Conservation (phyloP, 2,888 invertebrate genomes). For the Polydrusus tereticollis region DNA sequence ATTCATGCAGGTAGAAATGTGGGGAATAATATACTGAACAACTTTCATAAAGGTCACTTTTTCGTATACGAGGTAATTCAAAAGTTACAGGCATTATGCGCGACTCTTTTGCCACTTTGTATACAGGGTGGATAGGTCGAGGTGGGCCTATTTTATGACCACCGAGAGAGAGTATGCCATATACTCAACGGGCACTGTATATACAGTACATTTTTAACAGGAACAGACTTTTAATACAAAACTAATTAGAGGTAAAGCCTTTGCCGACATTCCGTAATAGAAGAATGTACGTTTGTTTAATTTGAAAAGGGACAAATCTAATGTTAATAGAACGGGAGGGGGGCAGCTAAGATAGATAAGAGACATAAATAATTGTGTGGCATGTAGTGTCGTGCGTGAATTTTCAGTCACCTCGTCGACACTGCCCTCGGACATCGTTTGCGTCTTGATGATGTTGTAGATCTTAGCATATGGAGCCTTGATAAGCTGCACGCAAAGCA, state of each 20-base stretch:
- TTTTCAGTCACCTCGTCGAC: slow-evolving; percentile 65
- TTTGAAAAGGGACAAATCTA: slow-evolving; percentile 13
- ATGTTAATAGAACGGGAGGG: slow-evolving; percentile 7
- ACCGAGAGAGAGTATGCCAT: too few species aligned
- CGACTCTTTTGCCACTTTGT: too few species aligned
- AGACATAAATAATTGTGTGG: slow-evolving; percentile 51
- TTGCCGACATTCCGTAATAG: slow-evolving; percentile 20
- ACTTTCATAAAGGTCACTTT: too few species aligned
- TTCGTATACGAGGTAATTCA: too few species aligned
- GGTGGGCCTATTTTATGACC: too few species aligned
- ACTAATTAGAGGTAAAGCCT: slow-evolving; percentile 3
- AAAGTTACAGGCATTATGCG: too few species aligned
- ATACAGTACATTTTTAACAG: too few species aligned
- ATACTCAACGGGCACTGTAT: too few species aligned
- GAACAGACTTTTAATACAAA: too few species aligned
- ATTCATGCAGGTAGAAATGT: too few species aligned
- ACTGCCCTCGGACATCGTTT: slow-evolving; percentile 80
- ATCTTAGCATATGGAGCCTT: slow-evolving; percentile 97
- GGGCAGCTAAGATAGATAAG: slow-evolving; percentile 5
- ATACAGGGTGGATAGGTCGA: too few species aligned
- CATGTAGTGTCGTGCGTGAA: slow-evolving; percentile 54
- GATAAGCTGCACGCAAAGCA: slow-evolving; percentile 80
- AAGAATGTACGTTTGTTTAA: background rate
- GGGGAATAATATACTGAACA: too few species aligned
- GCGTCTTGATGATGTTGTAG: slow-evolving; percentile 96